Evolutionary conservation across 2,797 vertebrate genomes (phyloP).

Genomic region (Poeciliopsis presidionis): DNA sequence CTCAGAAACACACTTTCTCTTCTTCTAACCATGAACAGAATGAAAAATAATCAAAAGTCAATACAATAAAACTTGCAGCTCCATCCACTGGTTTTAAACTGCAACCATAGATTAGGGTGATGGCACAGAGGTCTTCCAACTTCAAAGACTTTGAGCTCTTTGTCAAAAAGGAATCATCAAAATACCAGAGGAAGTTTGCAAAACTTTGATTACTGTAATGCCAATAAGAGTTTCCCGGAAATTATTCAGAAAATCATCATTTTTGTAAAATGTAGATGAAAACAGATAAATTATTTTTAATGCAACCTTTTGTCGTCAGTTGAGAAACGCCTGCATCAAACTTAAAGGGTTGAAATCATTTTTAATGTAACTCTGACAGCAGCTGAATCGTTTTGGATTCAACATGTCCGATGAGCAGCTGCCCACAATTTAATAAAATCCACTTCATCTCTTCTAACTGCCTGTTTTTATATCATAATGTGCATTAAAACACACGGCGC

Average conservation of each 20-base stretch:
- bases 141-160: not conserved
- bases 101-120: not conserved
- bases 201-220: not conserved
- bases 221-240: not conserved
- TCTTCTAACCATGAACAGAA: not conserved
- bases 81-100: too few species aligned
- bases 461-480: not conserved
- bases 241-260: not conserved
- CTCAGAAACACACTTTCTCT: not conserved
- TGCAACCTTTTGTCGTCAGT: not conserved
- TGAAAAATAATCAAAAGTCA: too few species aligned
- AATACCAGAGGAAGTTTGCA: not conserved
- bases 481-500: not conserved
- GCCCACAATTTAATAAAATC: not conserved
- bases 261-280: not conserved
- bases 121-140: not conserved
- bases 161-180: not conserved
- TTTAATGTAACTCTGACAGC: not conserved
- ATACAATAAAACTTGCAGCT: too few species aligned
- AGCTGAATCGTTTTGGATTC: not conserved
- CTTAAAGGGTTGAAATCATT: not conserved
- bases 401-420: not conserved
- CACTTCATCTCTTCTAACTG: not conserved
- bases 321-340: not conserved
- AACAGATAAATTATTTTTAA: not conserved